Conservation (phyloP, 2,888 invertebrate species). For the Zele albiditarsus region DNA sequence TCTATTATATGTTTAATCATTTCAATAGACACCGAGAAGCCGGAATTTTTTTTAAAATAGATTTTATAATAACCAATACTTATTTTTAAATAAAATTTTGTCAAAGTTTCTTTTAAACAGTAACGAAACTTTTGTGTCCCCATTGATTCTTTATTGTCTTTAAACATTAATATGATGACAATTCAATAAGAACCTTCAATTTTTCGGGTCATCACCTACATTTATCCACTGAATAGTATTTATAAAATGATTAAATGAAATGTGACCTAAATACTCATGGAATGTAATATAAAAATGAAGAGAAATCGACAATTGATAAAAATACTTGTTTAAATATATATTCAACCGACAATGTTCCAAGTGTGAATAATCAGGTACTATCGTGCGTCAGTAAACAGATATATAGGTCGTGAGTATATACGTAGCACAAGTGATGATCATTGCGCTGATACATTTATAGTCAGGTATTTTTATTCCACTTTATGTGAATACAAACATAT, state of each 20-base stretch:
- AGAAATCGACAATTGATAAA: conserved; percentile 1
- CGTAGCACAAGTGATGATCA: neutral
- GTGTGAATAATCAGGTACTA: conserved; percentile 15
- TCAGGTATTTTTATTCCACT: neutral
- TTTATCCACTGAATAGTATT: no score
- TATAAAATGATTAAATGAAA: neutral
- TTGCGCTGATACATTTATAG: neutral
- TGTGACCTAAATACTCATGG: conserved; percentile 2
- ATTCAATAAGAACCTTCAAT: no score
- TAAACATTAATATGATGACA: no score
- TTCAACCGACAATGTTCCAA: neutral
- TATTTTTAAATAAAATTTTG: no score
- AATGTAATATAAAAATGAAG: neutral
- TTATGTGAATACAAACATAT: neutral
- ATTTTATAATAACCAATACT: no score
- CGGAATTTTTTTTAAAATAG: no score
- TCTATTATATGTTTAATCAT: no score
- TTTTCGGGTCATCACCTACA: no score
- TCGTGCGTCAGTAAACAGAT: conserved; percentile 2
- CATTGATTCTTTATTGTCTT: no score
- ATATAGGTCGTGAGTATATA: conserved; percentile 13
- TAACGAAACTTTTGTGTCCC: no score
- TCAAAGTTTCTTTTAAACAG: no score
- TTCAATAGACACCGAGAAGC: no score
- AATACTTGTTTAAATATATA: neutral